Evolutionary conservation across 2,113 vertebrate species (phyloP).

Genomic region (Ptychochromis oligacanthus): DNA sequence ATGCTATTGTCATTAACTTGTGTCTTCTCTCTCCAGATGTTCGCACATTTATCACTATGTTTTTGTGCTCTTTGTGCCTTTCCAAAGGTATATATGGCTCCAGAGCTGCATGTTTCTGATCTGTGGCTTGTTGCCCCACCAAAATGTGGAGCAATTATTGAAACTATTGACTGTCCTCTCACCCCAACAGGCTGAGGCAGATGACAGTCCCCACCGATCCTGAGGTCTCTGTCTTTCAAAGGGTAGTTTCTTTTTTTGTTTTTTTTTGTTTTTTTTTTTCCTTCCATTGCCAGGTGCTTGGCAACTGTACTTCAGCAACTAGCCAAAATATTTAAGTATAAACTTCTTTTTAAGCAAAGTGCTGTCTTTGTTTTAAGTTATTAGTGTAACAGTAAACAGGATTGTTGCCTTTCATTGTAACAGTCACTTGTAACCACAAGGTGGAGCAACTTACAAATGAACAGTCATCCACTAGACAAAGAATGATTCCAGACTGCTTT

Average conservation of each 20-base stretch:
- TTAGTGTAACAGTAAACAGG: rapidly evolving
- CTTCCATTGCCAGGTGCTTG: not conserved
- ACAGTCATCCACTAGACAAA: not conserved
- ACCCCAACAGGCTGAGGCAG: not conserved
- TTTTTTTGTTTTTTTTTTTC: too few relatives aligned
- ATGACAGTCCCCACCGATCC: not conserved
- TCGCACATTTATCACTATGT: not conserved
- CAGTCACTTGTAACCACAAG: slow-evolving; percentile 45
- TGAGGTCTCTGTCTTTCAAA: not conserved
- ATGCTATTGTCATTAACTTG: not conserved
- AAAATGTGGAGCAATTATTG: too few relatives aligned
- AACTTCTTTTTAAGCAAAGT: not conserved
- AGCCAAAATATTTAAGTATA: not conserved
- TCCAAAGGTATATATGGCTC: not conserved
- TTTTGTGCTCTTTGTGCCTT: not conserved
- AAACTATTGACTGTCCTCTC: not conserved
- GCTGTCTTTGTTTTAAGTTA: not conserved
- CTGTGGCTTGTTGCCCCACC: not conserved
- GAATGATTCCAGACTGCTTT: not conserved
- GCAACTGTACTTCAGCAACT: not conserved
- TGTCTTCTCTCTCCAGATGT: not conserved
- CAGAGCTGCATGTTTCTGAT: not conserved
- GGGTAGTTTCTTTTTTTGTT: not conserved
- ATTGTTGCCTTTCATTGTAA: not conserved
- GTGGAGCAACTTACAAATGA: slow-evolving; percentile 25